Evolutionary conservation across 2,113 vertebrate species (phyloP), one percentile per base, ranked within the genome.

Genomic region (Erinaceus europaeus): DNA sequence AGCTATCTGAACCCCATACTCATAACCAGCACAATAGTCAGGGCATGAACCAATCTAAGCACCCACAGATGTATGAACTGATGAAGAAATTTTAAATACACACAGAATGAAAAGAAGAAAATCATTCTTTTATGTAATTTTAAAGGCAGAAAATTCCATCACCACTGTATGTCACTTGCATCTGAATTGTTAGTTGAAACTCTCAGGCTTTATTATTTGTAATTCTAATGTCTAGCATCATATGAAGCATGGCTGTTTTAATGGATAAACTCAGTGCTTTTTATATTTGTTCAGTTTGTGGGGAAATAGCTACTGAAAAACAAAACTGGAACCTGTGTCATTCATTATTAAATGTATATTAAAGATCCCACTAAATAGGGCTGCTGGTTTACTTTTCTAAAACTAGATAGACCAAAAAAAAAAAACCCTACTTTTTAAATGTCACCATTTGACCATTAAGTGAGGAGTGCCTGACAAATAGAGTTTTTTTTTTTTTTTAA

Each of bases 1-100:
- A 20, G n/a, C 17, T 1, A 6, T 8, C 44, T 3, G 44, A 5
- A 4, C 18, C 25, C 11, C 36, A 2, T 2, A 9, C 9, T 10
- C 29, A 32, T 4, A 4, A 46, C 21, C 5, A 0, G 27, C 34
- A 3, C 12, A 23, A 14, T 12, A 25, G 27, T 18, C 34, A 3
- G 4, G 10, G n/a, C 18, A 4, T 1, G 18, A 27, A 32, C 1
- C 27, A 6, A 0, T 2, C 18, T 3, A 11, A 40, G 14, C 0
- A 8, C 11, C 42, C 57, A 23, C 40, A 1, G 40, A 27, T 0
- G 20, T 40, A 18, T 1, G 57, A 9, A 12, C 1, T 8, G 40
- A 0, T 1, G 3, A 20, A 18, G 52, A 40, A 20, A 20, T 0
- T 34, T 38, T 34, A 15, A 4, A 2, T 12, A 29, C 4, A 34